These are phyloP conservation scores for Zonitis immaculata DNA, from an alignment of 2,888 invertebrate genomes.

Conservation along the genomic window DNA sequence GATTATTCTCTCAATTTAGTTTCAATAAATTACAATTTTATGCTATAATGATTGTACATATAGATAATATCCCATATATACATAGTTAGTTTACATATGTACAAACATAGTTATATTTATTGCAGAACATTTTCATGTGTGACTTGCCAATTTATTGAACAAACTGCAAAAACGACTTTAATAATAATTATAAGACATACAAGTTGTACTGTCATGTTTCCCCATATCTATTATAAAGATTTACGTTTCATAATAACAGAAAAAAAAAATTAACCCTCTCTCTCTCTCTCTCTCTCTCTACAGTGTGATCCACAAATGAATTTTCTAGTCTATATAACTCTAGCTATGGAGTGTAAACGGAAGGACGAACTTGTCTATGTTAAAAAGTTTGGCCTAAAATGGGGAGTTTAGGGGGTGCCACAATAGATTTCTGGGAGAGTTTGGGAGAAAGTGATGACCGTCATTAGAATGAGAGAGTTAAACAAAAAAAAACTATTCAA, in stretches of 20 bases:
- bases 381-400: too few species aligned
- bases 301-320: too few species aligned
- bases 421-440: too few species aligned
- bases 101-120: not conserved
- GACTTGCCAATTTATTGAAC: constrained; percentile 4
- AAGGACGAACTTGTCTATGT: too few species aligned
- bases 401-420: too few species aligned
- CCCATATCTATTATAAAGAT: not conserved
- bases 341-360: too few species aligned
- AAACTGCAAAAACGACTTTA: not conserved
- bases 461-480: too few species aligned
- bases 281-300: not conserved
- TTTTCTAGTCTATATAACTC: too few species aligned
- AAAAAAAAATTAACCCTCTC: not conserved
- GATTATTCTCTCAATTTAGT: not conserved
- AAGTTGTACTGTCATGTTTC: not conserved
- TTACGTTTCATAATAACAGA: not conserved
- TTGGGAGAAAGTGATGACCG: too few species aligned
- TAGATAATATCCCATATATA: not conserved
- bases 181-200: not conserved
- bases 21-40: not conserved
- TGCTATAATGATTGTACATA: not conserved
- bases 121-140: constrained; percentile 4
- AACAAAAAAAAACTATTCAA: too few species aligned
- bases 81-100: not conserved